Conservation (phyloP, 1,140 invertebrate species). For the Panulirus ornatus region DNA sequence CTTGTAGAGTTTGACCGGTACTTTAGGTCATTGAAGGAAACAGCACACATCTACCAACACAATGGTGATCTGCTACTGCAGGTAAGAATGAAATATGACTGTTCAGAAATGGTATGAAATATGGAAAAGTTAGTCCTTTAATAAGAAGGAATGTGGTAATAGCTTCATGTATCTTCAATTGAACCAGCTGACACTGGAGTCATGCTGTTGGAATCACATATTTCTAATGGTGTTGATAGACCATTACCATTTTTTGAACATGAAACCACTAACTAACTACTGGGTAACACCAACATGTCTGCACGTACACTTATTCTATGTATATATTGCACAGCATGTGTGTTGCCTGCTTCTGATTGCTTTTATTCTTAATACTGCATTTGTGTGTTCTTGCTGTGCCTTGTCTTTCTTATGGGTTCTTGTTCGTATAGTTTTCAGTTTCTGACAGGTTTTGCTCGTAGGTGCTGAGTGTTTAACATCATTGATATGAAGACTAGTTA, state of each 20-base stretch:
- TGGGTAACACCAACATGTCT: slow-evolving; percentile 32
- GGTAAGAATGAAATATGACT: slow-evolving; percentile 42
- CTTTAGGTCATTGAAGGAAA: slow-evolving; percentile 26
- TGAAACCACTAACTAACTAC: slow-evolving; percentile 16
- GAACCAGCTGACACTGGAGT: background rate
- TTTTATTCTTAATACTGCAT: background rate
- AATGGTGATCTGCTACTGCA: slow-evolving; percentile 36
- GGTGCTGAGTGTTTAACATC: background rate
- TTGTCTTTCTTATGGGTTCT: background rate
- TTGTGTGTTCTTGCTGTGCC: slow-evolving; percentile 13
- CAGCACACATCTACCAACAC: slow-evolving; percentile 34
- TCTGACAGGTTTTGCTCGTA: background rate
- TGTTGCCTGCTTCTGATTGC: slow-evolving; percentile 36
- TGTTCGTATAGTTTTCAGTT: background rate
- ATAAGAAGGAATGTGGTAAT: slow-evolving; percentile 25
- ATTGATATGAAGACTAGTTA: background rate
- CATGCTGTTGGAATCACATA: background rate
- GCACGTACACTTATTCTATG: background rate
- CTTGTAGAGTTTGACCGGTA: background rate
- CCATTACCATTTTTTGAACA: slow-evolving; percentile 29
- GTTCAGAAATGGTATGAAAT: slow-evolving; percentile 39
- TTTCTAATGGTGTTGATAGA: background rate
- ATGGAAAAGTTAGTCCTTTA: background rate
- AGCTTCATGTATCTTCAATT: background rate
- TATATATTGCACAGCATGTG: slow-evolving; percentile 24